Evolutionary conservation across 2,113 vertebrate species (phyloP).

Genomic region (Turdus rufiventris): DNA sequence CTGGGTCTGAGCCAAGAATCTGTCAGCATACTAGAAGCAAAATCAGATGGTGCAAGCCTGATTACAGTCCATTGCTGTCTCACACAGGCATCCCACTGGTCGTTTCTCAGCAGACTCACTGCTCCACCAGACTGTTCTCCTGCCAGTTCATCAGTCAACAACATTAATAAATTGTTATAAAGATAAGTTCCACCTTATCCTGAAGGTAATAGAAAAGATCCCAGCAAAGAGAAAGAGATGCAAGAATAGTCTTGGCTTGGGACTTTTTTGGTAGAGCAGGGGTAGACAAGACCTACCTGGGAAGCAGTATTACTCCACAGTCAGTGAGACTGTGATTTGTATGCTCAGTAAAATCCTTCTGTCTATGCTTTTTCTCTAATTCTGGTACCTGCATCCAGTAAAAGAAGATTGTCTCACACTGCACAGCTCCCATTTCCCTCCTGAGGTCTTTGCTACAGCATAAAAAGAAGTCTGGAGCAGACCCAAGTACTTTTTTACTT

Average conservation of each 20-base stretch:
- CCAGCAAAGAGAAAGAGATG: not conserved
- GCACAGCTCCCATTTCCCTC: not conserved
- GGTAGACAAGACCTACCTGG: not conserved
- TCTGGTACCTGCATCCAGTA: not conserved
- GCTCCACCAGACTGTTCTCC: not conserved
- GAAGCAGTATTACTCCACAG: not conserved
- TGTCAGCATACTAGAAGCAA: conserved; percentile 31
- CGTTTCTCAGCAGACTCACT: conserved; percentile 37
- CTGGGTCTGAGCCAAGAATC: conserved; percentile 37
- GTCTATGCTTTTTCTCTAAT: not conserved
- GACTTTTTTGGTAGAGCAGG: not conserved
- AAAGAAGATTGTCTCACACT: not conserved
- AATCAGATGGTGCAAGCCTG: conserved; percentile 30
- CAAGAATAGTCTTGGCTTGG: not conserved
- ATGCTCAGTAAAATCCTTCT: not conserved
- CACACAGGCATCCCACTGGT: conserved; percentile 17
- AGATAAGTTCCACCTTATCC: conserved; percentile 30
- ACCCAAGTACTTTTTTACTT: not conserved
- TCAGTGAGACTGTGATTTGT: not conserved
- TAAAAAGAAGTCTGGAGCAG: not conserved
- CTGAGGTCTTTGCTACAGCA: not conserved
- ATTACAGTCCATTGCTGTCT: conserved; percentile 38
- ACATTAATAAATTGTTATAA: conserved; percentile 43
- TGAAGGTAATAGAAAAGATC: conserved; percentile 23
- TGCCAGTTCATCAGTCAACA: conserved; percentile 24